Conservation (phyloP, 2,888 invertebrate species). For the Caenorhabditis sulstoni region DNA sequence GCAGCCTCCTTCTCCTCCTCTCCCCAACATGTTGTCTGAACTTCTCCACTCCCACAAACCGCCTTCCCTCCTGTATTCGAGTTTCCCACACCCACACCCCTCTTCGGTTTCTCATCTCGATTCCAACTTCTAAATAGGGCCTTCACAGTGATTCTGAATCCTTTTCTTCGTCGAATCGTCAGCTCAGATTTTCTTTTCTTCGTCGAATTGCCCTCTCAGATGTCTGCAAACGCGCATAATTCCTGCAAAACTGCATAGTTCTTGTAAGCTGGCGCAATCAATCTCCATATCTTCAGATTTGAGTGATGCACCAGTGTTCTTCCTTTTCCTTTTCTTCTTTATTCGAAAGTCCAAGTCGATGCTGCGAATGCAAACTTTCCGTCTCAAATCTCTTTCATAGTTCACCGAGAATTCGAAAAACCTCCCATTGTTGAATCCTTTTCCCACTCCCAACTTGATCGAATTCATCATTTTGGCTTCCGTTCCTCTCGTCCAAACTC, state of each 20-base stretch:
- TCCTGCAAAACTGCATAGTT: slow-evolving; percentile 8
- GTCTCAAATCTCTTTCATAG: no score
- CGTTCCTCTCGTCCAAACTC: slow-evolving; percentile 19
- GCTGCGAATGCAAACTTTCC: no score
- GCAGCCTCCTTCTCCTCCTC: slow-evolving; percentile 6
- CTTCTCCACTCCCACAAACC: slow-evolving; percentile 23
- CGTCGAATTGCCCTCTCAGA: no score
- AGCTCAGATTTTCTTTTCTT: no score
- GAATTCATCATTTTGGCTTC: slow-evolving; percentile 44
- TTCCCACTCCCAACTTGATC: slow-evolving; percentile 23
- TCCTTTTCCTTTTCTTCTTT: not conserved
- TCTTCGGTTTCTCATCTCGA: not conserved
- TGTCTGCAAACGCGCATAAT: slow-evolving; percentile 9
- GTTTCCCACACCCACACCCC: slow-evolving; percentile 28
- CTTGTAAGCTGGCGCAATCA: slow-evolving; percentile 4
- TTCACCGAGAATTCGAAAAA: no score
- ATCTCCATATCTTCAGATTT: slow-evolving; percentile 30
- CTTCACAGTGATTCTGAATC: no score
- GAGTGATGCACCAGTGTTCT: slow-evolving; percentile 22
- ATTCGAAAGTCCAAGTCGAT: not conserved
- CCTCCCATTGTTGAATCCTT: no score
- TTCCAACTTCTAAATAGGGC: no score
- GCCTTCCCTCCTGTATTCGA: slow-evolving; percentile 17
- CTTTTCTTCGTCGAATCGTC: no score
- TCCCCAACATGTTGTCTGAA: slow-evolving; percentile 48